phyloP scores from a whole-genome alignment of 64 coral and sea anemone genomes.

The Anthopleura sola region DNA sequence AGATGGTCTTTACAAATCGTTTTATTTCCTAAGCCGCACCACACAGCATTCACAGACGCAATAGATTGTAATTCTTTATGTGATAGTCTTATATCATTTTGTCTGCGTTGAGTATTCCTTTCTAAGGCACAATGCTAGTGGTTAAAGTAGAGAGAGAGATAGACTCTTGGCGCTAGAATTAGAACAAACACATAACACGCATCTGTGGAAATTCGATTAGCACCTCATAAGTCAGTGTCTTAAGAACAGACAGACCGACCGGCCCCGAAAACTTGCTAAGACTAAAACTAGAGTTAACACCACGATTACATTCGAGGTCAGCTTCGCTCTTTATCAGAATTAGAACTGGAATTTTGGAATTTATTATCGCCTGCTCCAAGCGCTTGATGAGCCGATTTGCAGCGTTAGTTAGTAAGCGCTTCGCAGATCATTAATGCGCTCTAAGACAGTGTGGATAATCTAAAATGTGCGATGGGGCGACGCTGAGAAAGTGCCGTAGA shows the following conservation, averaged over 20 bases:
- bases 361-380: neutral
- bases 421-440: neutral
- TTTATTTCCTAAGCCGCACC: no score
- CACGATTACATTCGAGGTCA: slow-evolving; percentile 8
- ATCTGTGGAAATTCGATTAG: slow-evolving; percentile 23
- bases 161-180: neutral
- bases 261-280: neutral
- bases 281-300: neutral
- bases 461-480: neutral
- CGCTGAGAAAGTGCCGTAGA: neutral
- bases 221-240: slow-evolving; percentile 24
- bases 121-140: neutral
- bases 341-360: neutral
- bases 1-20: no score
- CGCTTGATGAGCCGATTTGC: slow-evolving; percentile 2
- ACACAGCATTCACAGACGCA: no score
- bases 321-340: slow-evolving; percentile 18
- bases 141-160: neutral
- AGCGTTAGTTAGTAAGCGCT: neutral
- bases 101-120: neutral
- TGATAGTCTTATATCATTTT: no score
- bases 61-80: no score
- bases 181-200: neutral
- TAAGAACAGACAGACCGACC: neutral
- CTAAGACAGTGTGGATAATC: neutral